Evolutionary conservation across 2,888 invertebrate genomes (phyloP).

Genomic region (Xanthia icteritia): DNA sequence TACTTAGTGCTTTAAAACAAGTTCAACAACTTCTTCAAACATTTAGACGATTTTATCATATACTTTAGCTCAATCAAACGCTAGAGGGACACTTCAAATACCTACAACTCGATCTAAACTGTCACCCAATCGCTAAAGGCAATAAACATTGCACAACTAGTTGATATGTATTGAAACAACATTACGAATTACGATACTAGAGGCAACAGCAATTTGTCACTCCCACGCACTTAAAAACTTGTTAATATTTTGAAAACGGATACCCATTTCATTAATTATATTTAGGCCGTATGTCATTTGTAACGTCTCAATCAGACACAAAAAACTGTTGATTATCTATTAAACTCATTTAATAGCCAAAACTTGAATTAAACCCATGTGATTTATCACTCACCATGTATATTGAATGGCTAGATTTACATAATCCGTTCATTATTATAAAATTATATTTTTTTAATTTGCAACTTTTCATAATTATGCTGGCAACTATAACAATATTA

Average conservation of each 20-base stretch:
- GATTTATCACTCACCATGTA: constrained; percentile 73
- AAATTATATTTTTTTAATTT: constrained; percentile 67
- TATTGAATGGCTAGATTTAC: constrained; percentile 72
- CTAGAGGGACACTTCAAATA: constrained; percentile 14
- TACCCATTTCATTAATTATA: constrained; percentile 73
- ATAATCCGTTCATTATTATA: constrained; percentile 73
- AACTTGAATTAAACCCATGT: constrained; percentile 74
- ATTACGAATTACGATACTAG: constrained; percentile 51
- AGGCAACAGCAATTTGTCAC: constrained; percentile 64
- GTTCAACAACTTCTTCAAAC: constrained; percentile 9
- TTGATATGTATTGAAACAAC: constrained; percentile 54
- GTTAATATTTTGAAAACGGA: constrained; percentile 72
- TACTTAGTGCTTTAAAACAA: neutral
- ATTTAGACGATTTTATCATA: neutral
- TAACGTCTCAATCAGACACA: constrained; percentile 73
- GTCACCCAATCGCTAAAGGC: constrained; percentile 28
- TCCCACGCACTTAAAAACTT: constrained; percentile 76
- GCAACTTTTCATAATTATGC: constrained; percentile 58
- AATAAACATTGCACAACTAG: constrained; percentile 43
- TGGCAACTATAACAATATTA: constrained; percentile 54
- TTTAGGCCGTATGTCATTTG: constrained; percentile 70
- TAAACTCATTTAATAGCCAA: constrained; percentile 75
- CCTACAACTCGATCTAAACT: constrained; percentile 10
- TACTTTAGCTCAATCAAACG: constrained; percentile 9
- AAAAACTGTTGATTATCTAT: constrained; percentile 72